Conservation (phyloP, 2,888 invertebrate genomes). For the Dasypolia templi region DNA sequence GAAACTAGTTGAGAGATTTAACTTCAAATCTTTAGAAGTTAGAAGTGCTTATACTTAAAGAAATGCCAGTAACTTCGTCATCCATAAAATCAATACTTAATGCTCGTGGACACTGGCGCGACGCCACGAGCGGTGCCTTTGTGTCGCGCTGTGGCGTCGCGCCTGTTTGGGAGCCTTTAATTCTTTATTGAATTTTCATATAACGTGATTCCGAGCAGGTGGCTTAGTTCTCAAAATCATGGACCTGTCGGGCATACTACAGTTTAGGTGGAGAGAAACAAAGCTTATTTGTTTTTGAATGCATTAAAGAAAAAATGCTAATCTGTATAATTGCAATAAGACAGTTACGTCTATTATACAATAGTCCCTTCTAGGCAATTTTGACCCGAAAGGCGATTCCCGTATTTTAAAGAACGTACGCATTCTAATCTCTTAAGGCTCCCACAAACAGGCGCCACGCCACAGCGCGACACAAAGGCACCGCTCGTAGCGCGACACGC, state of each 20-base stretch:
- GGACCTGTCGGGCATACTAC: not conserved
- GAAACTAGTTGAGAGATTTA: not conserved
- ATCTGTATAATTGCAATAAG: too few relatives aligned
- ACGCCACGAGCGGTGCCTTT: too few relatives aligned
- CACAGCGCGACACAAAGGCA: too few relatives aligned
- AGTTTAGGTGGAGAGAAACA: not conserved
- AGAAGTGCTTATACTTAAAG: not conserved
- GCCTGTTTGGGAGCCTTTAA: too few relatives aligned
- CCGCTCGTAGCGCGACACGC: too few relatives aligned
- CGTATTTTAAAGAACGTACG: not conserved
- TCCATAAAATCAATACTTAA: conserved; percentile 5
- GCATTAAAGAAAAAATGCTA: too few relatives aligned
- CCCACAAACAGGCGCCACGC: too few relatives aligned
- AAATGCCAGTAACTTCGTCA: not conserved
- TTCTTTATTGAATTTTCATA: not conserved
- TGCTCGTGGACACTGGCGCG: too few relatives aligned
- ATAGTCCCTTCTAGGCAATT: too few relatives aligned
- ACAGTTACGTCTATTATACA: too few relatives aligned
- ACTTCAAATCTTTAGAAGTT: not conserved
- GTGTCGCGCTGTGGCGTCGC: too few relatives aligned
- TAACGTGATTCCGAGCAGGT: not conserved
- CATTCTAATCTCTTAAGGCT: not conserved
- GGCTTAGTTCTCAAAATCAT: not conserved
- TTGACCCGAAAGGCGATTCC: not conserved
- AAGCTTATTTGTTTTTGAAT: not conserved